A percentile compares a stretch with the other conserved stretches of the same genome.
Conservation (phyloP, 2,888 invertebrate species). For the Toxonevra muliebris region DNA sequence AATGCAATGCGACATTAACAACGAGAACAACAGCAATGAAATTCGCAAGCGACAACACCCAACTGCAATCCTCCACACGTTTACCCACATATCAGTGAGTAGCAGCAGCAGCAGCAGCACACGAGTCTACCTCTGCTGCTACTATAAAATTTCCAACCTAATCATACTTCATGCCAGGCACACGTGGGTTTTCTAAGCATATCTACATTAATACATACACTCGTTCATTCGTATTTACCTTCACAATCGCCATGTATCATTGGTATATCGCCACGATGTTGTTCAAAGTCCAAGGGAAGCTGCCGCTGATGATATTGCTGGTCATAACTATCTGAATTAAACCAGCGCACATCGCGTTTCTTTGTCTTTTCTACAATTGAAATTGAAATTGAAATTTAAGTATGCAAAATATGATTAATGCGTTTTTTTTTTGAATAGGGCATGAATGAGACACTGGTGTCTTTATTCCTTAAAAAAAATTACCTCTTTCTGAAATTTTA, state of each 20-base stretch:
- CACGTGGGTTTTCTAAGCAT: too few relatives aligned
- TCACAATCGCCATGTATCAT: conserved; percentile 70
- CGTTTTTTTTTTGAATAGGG: too few relatives aligned
- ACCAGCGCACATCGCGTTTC: conserved; percentile 65
- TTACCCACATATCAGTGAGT: not conserved
- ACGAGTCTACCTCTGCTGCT: not conserved
- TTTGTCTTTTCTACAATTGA: conserved; percentile 61
- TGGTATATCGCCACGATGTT: conserved; percentile 73
- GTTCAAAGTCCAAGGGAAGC: conserved; percentile 57
- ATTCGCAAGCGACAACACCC: too few relatives aligned
- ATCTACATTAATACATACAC: too few relatives aligned
- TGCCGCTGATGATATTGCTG: conserved; percentile 57
- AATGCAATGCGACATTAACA: too few relatives aligned
- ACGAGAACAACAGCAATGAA: too few relatives aligned
- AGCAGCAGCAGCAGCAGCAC: too few relatives aligned
- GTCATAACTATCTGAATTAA: conserved; percentile 53
- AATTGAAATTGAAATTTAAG: conserved; percentile 5
- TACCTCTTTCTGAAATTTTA: conserved; percentile 62
- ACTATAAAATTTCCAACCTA: too few relatives aligned
- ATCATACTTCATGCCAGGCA: not conserved
- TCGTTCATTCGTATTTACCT: conserved; percentile 56
- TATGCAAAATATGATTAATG: conserved; percentile 2
- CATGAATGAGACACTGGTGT: too few relatives aligned
- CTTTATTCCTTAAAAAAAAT: conserved; percentile 7
- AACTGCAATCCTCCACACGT: not conserved